A percentile compares a stretch with the other conserved stretches of the same genome.
phyloP scores from a whole-genome alignment of 2,888 invertebrate genomes.

The Hirtodrosophila confusa region DNA sequence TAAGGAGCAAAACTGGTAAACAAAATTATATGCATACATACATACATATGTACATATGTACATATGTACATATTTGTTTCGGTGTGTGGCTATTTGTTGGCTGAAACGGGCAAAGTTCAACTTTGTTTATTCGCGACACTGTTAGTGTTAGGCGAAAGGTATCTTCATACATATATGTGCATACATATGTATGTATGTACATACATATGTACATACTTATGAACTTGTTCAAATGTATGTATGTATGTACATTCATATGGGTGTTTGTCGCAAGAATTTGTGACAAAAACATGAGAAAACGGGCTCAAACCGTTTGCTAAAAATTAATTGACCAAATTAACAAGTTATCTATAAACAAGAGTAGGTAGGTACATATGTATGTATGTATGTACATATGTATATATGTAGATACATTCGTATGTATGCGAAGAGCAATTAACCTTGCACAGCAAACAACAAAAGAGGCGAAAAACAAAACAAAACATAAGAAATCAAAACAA shows the following conservation, averaged over 20 bases:
- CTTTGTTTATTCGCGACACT: slow-evolving; percentile 16
- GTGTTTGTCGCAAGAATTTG: no score
- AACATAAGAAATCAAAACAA: slow-evolving; percentile 31
- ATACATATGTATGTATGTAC: no score
- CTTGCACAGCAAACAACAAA: slow-evolving; percentile 28
- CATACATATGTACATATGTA: neutral
- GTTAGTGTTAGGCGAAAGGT: slow-evolving; percentile 2
- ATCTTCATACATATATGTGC: no score
- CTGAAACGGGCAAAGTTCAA: slow-evolving; percentile 37
- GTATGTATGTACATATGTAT: no score
- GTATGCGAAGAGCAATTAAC: slow-evolving; percentile 18
- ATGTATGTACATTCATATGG: no score
- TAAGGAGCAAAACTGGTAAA: slow-evolving; percentile 27
- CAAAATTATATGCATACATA: no score
- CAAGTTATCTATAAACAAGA: slow-evolving; percentile 8
- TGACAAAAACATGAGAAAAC: no score
- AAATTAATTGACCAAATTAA: slow-evolving; percentile 19
- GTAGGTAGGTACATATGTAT: no score
- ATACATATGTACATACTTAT: no score
- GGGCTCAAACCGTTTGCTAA: slow-evolving; percentile 10
- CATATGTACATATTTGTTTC: neutral
- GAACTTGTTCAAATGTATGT: no score
- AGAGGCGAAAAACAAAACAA: slow-evolving; percentile 28
- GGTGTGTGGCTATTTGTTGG: slow-evolving; percentile 11
- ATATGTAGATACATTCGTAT: neutral